These are phyloP conservation scores for Craseonycteris thonglongyai DNA, from an alignment of 2,113 vertebrate genomes.

Conservation along the genomic window DNA sequence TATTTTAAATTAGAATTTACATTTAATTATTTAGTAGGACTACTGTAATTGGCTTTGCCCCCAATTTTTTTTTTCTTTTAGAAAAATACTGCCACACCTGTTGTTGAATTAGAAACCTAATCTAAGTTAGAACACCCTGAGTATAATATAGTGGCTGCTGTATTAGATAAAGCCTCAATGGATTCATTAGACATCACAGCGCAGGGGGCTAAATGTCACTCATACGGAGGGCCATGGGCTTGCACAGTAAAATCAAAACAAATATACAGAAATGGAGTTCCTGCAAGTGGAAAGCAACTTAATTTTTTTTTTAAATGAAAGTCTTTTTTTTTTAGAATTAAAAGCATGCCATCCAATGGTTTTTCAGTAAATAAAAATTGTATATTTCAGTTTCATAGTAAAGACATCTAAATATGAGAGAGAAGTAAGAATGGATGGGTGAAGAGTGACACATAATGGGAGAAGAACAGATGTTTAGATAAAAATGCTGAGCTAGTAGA, in stretches of 20 bases:
- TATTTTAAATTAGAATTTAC: conserved; percentile 58
- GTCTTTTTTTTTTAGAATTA: not conserved
- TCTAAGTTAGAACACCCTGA: not conserved
- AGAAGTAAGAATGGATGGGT: not conserved
- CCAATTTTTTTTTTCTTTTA: not conserved
- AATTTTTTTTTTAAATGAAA: not conserved
- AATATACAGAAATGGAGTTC: not conserved
- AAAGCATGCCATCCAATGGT: not conserved
- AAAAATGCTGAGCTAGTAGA: not conserved
- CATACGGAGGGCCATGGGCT: not conserved
- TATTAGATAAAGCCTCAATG: not conserved
- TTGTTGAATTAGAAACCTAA: conserved; percentile 36
- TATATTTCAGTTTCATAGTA: not conserved
- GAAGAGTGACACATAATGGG: not conserved
- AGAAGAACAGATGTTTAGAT: not conserved
- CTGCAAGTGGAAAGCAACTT: not conserved
- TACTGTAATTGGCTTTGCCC: conserved; percentile 50
- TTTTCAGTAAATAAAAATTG: not conserved
- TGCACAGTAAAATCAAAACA: not conserved
- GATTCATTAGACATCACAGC: not conserved
- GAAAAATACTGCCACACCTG: conserved; percentile 52
- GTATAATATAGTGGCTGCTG: not conserved
- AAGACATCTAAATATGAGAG: not conserved
- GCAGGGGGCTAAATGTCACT: not conserved
- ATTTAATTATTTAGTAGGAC: conserved; percentile 50